Conservation (phyloP, 2,888 invertebrate genomes). For the Meghimatium bilineatum region DNA sequence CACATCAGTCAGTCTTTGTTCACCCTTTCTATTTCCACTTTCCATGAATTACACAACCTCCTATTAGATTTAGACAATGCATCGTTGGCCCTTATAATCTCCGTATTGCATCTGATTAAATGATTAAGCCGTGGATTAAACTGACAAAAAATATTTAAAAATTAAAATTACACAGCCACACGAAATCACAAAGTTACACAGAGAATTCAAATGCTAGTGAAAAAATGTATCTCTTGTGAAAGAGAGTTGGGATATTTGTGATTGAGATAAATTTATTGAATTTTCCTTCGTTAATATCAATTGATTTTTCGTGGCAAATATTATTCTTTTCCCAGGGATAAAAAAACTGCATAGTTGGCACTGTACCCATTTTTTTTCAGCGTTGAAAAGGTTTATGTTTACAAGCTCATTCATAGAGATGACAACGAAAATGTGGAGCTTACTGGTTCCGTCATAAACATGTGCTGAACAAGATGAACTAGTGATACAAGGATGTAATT, state of each 20-base stretch:
- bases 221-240: constrained; percentile 4
- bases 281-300: constrained; percentile 31
- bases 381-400: not conserved
- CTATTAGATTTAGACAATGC: not conserved
- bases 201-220: constrained; percentile 20
- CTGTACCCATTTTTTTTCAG: not conserved
- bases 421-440: too few species aligned
- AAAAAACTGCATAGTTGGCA: not conserved
- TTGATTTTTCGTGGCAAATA: constrained; percentile 36
- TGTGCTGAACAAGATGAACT: too few species aligned
- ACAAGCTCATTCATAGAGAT: too few species aligned
- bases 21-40: not conserved
- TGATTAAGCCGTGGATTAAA: constrained; percentile 8
- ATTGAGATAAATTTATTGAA: constrained; percentile 37
- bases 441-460: too few species aligned
- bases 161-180: not conserved
- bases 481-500: too few species aligned
- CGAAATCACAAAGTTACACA: constrained; percentile 31
- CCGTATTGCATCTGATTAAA: constrained; percentile 6
- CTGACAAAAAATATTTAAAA: not conserved
- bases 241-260: constrained; percentile 25
- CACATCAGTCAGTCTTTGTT: not conserved
- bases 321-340: constrained; percentile 3
- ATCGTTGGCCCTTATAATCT: constrained; percentile 9
- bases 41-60: constrained; percentile 4